A percentile compares a stretch with the other conserved stretches of the same genome.
Conservation (phyloP, 2,113 vertebrate genomes). For the Otolemur garnettii region DNA sequence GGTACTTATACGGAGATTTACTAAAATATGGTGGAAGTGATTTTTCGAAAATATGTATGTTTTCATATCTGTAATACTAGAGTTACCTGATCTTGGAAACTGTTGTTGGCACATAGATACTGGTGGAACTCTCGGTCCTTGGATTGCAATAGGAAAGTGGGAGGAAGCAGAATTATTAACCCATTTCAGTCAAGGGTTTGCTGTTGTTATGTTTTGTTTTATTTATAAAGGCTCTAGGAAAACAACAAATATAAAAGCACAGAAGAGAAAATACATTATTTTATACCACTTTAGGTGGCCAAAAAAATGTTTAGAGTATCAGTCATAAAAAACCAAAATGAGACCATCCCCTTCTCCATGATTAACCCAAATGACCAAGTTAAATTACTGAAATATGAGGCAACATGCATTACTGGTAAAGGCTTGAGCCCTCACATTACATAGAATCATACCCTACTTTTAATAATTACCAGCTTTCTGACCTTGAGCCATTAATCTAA, state of each 20-base stretch:
- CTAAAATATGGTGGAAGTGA: neutral
- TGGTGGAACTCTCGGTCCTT: neutral
- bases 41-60: neutral
- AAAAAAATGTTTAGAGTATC: neutral
- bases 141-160: neutral
- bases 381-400: conserved; percentile 34
- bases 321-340: neutral
- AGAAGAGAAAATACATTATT: neutral
- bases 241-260: neutral
- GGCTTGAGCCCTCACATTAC: neutral
- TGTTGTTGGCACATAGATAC: neutral
- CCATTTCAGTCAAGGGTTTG: neutral
- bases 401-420: neutral
- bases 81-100: neutral
- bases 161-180: neutral
- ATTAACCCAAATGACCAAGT: neutral
- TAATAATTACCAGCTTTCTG: conserved; percentile 17
- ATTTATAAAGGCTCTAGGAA: conserved; percentile 29
- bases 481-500: conserved; percentile 38
- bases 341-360: neutral
- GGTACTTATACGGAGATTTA: neutral
- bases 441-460: neutral
- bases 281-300: neutral
- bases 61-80: neutral
- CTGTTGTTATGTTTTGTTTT: neutral